These are phyloP conservation scores for Gymnogyps californianus DNA, from an alignment of 2,113 vertebrate species.

Conservation along the genomic window DNA sequence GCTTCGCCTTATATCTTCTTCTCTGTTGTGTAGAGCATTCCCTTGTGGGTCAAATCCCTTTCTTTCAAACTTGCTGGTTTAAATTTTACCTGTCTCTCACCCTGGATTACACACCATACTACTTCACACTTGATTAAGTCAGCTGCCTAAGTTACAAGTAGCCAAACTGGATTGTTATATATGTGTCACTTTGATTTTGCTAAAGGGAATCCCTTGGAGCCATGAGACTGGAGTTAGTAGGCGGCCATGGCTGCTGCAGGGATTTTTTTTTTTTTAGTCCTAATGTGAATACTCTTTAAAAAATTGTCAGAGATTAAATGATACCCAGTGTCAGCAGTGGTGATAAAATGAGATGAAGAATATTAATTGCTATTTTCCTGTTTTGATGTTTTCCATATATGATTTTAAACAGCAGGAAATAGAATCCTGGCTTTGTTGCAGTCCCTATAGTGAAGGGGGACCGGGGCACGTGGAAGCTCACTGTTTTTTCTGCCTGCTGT, in stretches of 20 bases:
- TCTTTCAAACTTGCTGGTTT: neutral
- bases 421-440: neutral
- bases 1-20: neutral
- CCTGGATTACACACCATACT: neutral
- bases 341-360: neutral
- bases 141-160: neutral
- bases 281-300: neutral
- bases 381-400: neutral
- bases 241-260: neutral
- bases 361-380: neutral
- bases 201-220: neutral
- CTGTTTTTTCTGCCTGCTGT: conserved; percentile 6
- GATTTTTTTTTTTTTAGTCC: neutral
- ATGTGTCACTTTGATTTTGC: neutral
- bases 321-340: neutral
- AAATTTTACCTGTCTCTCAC: neutral
- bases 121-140: neutral
- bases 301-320: neutral
- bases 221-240: neutral
- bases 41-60: neutral
- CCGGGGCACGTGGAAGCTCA: neutral
- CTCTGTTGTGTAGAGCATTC: neutral
- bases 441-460: neutral
- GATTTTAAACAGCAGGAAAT: neutral
- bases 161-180: neutral